A percentile compares a stretch with the other conserved stretches of the same genome.
Evolutionary conservation across 2,888 invertebrate genomes (phyloP).

Genomic region (Drosophila glabriapex): DNA sequence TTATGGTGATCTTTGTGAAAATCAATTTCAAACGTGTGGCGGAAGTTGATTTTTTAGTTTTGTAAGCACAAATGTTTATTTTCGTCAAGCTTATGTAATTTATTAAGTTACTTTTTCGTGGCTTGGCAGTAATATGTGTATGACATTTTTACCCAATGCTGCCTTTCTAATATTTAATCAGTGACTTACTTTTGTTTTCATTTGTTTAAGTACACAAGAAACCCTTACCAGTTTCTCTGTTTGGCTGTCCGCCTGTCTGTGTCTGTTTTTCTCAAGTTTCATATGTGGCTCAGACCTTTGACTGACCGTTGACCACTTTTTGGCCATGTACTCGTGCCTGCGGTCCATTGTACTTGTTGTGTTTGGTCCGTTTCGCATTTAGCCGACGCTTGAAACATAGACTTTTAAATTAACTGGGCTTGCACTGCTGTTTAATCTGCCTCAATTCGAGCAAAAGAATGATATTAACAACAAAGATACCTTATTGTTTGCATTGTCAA

Average conservation of each 20-base stretch:
- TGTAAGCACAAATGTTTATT: not conserved
- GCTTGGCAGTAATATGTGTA: not conserved
- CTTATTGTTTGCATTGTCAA: no score
- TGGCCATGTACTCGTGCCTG: not conserved
- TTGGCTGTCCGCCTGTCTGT: not conserved
- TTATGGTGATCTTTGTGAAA: not conserved
- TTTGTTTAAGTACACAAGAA: not conserved
- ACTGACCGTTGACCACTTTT: not conserved
- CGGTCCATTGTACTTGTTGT: not conserved
- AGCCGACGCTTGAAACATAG: constrained; percentile 3
- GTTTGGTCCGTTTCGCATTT: constrained; percentile 1
- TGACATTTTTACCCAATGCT: not conserved
- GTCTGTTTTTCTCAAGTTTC: not conserved
- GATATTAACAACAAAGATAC: not conserved
- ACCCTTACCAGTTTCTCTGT: not conserved
- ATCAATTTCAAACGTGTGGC: not conserved
- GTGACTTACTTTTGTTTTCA: not conserved
- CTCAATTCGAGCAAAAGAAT: not conserved
- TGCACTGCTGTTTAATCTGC: no score
- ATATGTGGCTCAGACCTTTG: constrained; percentile 1
- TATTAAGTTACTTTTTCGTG: not conserved
- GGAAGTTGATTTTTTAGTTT: not conserved
- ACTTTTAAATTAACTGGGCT: not conserved
- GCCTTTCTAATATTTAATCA: not conserved
- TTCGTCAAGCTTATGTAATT: not conserved